These are phyloP conservation scores for Nemotelus pantherinus DNA, from an alignment of 2,888 invertebrate genomes.

Conservation along the genomic window DNA sequence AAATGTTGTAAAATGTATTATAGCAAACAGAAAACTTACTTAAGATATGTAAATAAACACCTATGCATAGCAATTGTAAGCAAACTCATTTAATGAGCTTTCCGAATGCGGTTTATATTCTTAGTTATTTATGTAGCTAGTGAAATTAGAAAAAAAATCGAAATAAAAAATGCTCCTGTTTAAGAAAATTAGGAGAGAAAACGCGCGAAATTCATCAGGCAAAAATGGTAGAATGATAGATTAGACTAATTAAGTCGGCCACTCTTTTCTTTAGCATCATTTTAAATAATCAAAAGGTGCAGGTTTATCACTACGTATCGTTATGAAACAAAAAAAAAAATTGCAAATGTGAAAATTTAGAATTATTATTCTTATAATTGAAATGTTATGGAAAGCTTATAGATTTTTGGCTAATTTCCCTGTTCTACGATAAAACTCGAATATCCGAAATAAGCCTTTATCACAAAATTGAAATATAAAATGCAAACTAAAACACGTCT, in stretches of 20 bases:
- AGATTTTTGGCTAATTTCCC: too few species aligned
- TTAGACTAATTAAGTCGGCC: too few species aligned
- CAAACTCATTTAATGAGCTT: slow-evolving; percentile 1
- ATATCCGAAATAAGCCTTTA: too few species aligned
- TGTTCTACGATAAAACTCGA: too few species aligned
- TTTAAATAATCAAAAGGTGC: slow-evolving; percentile 50
- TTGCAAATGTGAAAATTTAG: neutral
- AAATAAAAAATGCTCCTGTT: neutral
- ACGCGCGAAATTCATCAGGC: neutral
- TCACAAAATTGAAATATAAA: too few species aligned
- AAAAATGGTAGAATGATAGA: too few species aligned
- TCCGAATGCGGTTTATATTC: too few species aligned
- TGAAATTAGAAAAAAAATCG: slow-evolving; percentile 7
- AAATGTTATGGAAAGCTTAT: too few species aligned
- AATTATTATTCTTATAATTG: too few species aligned
- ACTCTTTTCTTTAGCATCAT: too few species aligned
- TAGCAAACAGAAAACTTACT: neutral
- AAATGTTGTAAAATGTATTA: neutral
- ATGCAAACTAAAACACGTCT: too few species aligned
- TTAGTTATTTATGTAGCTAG: slow-evolving; percentile 25
- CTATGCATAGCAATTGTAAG: slow-evolving; percentile 20
- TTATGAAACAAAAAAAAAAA: slow-evolving; percentile 36
- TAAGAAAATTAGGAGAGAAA: neutral
- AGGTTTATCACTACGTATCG: slow-evolving; percentile 49
- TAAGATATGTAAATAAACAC: slow-evolving; percentile 21